Base-by-base conservation (phyloP, 2,888 invertebrate species). In the Nowickia ferox region DNA sequence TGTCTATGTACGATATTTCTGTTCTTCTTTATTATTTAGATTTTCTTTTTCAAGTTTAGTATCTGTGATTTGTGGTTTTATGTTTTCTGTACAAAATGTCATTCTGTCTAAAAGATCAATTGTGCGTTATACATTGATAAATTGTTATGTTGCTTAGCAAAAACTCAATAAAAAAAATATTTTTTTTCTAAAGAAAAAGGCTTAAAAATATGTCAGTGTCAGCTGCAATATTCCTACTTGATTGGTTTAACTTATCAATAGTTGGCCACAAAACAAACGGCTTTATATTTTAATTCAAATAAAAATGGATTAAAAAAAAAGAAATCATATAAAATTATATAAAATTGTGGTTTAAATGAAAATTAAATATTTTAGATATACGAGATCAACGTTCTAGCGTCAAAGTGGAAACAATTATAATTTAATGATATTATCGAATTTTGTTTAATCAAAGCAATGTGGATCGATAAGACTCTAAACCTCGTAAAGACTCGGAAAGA, bases 81-180 rank as follows among this genome's bases (percentile, higher is more conserved):
- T 71, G 51, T 57, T 22, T 57, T 69, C 22, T 71, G 15, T 40
- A 42, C 9, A 55, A 55, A 69, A 69, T 69, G 19, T 2, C 42
- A 48, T 22, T 71, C 57, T 71, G 42, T 8, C 40, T 69, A 57
- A 22, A 57, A 71, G 71, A 71, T 71, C 55, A 71, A 44, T 57
- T 71, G 71, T 57, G 22, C 55, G 71, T 57, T 57, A 57, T 55
- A 11, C 42, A 40, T 44, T 44, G 55, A 71, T 57, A 71, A 57
- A 71, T 57, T 57, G 71, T 57, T 57, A 30, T 44, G 22, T 57
- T 44, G 42, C 11, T 42, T 30, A 71, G 13, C n/a, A 46, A 51
- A 30, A 38, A 30, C 2, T n/a, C 8, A 8, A 51, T 22, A 66
- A 48, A 22, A 44, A 44, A 48, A 15, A 46, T 8, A 6, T 1